Evolutionary conservation across 2,888 invertebrate genomes (phyloP), one percentile per base, ranked within the genome.

Genomic region (Drosophila siamana): DNA sequence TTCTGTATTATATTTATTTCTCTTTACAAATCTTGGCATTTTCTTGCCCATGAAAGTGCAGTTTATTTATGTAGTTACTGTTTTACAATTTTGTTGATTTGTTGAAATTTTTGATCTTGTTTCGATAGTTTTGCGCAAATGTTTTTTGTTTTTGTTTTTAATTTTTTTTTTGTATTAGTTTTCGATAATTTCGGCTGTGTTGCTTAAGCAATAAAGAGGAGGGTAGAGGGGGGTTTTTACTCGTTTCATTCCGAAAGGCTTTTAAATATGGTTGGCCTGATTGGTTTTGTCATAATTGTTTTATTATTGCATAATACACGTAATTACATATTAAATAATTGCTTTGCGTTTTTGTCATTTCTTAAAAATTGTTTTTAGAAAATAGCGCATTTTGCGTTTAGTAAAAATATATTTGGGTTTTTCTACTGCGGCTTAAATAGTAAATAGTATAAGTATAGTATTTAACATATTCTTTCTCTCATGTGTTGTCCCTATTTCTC

Each of bases 341-440:
- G 86, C 86, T 80, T 88, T 83, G 78, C 81, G 59, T 68, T 63
- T 63, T 76, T 82, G 80, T 83, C 72, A 72, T 77, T 79, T 77
- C 74, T 83, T 80, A 78, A 77, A 78, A 89, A 89, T 88, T 75
- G 80, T 85, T 74, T 87, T 80, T 89, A 28, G 79, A 88, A 83
- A 86, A 88, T 85, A 82, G 88, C 85, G 83, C 83, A 64, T 64
- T 68, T 69, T 87, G 86, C 82, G 80, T 79, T 84, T 88, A 76
- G 87, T 88, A 88, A 83, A 83, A 88, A 88, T 83, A 83, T 88
- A 83, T 88, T 88, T 88, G 70, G 88, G 83, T 74, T 86, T 86
- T 86, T 71, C 83, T 85, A 85, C 64, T 73, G 79, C 81, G 69
- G 74, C 83, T 79, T 77, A 83, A 66, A 66, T 66, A 73, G 33